Evolutionary conservation across 2,797 vertebrate species (phyloP).

Genomic region (Yasuhikotakia modesta): DNA sequence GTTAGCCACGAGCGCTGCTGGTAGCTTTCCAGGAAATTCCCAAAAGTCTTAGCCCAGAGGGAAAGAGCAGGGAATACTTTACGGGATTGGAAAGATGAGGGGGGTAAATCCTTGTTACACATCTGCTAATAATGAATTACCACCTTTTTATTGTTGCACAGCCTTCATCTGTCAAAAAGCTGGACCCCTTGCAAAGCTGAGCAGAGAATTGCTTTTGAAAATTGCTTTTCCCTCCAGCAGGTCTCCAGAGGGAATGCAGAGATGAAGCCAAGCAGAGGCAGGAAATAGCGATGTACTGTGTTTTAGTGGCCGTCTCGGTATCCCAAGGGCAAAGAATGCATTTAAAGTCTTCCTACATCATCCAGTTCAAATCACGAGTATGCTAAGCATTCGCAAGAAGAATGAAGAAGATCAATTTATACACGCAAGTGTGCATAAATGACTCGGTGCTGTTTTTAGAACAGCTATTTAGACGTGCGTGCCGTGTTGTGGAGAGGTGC

Average conservation of each 20-base stretch:
- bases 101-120: conserved; percentile 75
- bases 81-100: conserved; percentile 61
- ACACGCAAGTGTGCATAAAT: conserved; percentile 31
- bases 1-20: conserved; percentile 40
- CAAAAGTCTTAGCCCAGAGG: conserved; percentile 48
- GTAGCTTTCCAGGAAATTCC: conserved; percentile 52
- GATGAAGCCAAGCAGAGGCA: conserved; percentile 56
- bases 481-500: neutral
- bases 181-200: conserved; percentile 59
- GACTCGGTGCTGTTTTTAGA: conserved; percentile 29
- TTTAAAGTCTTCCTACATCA: conserved; percentile 42
- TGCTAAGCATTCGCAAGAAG: conserved; percentile 19
- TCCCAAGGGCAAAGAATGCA: conserved; percentile 50
- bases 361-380: conserved; percentile 56
- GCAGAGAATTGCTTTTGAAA: conserved; percentile 76
- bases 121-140: conserved; percentile 76
- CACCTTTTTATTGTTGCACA: conserved; percentile 70
- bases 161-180: conserved; percentile 65
- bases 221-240: conserved; percentile 65
- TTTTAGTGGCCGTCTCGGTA: conserved; percentile 50
- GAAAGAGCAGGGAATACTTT: conserved; percentile 23
- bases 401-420: conserved; percentile 22
- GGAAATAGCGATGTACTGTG: conserved; percentile 56
- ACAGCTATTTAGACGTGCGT: conserved; percentile 9
- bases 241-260: conserved; percentile 64